Evolutionary conservation across 2,888 invertebrate species (phyloP), one percentile per base, ranked within the genome.

Genomic region (Agrochola lota): DNA sequence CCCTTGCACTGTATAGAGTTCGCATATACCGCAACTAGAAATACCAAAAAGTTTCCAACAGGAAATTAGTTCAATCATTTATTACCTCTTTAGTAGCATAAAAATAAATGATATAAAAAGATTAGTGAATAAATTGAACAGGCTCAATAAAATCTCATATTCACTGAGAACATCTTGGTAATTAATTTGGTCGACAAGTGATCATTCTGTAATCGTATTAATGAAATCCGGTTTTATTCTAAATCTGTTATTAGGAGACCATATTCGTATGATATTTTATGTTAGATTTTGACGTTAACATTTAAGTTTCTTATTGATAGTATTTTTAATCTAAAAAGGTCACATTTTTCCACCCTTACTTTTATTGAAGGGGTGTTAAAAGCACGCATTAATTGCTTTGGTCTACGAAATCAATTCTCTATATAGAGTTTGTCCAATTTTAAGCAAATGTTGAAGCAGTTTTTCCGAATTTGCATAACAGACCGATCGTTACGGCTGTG

Each of bases 171-270:
- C 89, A 84, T 89, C 85, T 79, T 68, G 55, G 83, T 89, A 87
- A 88, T 88, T 89, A 89, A 87, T 86, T 81, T 85, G 73, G 83
- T 85, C 83, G 84, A 86, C 82, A 85, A 85, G 83, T 87, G 88
- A 87, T 87, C 81, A 77, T 80, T 89, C 87, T 77, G 81, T 89
- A 88, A 89, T 88, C 81, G 81, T 87, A 88, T 88, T 88, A 88
- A 85, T 85, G 78, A 80, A 88, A 85, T 88, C 89, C 85, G 89
- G 88, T 88, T 89, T 86, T 84, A 81, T 85, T 81, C 78, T 85
- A 84, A 82, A 83, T 80, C 82, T 78, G 80, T 88, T 71, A 85
- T 79, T 80, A 83, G 80, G 80, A 80, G 76, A 81, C 60, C 63
- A 78, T 83, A 74, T 55, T 59, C 76, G 70, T 79, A 70, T 79